Base-by-base conservation (phyloP, 2,113 vertebrate genomes). In the Otolemur garnettii region DNA sequence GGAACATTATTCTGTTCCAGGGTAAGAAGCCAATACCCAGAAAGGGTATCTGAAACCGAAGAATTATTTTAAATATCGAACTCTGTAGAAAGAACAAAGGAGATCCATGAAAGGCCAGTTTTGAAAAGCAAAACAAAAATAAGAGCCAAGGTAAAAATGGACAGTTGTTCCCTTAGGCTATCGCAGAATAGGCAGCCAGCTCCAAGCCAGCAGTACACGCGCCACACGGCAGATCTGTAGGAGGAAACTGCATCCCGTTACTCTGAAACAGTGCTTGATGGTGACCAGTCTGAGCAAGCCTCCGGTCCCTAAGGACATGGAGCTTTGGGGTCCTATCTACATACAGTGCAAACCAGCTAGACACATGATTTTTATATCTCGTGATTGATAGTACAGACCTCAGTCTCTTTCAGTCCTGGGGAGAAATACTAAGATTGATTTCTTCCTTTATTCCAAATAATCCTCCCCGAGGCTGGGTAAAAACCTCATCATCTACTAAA, bases 391-490 rank as follows among this genome's bases (percentile, higher is more conserved):
- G 35, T 7, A 26, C 33, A 82, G 83, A 77, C 30, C 24, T 64
- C 28, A 35, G 68, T 71, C 60, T 90, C 87, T 78, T 86, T 79
- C 5, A 35, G 83, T 80, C 75, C 62, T 87, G 66, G 38, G 85
- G 38, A n/a, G n/a, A 87, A 75, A 77, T 45, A 95, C n/a, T 60
- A 84, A 95, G 84, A 93, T 93, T 90, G 89, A 81, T 79, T 91
- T 95, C 74, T 81, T 50, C 2, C 62, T 89, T 97, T 96, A 86
- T 95, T 97, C 38, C 35, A 78, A 97, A 92, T 82, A 93, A 95
- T 88, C 66, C 66, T 87, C 89, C 75, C 33, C 4, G 35, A 97
- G 91, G 94, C 75, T 64, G 95, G 59, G 60, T 59, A 83, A 75
- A 96, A 96, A 93, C 62, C 83, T 93, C 85, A 95, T 95, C 80